Evolutionary conservation across 2,888 invertebrate genomes (phyloP).

Genomic region (Trissolcus japonicus): DNA sequence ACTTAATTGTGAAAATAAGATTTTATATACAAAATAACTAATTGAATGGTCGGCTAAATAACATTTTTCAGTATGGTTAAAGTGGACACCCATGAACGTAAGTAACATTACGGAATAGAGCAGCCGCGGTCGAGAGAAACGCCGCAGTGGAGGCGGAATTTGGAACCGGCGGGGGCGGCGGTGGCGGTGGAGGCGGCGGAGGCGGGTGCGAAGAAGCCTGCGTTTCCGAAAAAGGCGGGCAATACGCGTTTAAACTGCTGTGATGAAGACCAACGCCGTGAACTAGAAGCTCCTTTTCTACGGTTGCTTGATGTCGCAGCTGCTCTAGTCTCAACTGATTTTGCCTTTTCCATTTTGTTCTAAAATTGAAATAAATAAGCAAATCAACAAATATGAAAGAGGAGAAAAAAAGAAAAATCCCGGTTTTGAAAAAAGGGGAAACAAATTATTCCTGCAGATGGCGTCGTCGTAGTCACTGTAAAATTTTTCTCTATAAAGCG

Average conservation of each 20-base stretch:
- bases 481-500: too few species aligned
- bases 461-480: too few species aligned
- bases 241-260: slow-evolving; percentile 70
- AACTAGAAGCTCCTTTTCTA: slow-evolving; percentile 82
- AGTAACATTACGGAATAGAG: slow-evolving; percentile 85
- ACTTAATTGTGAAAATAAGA: slow-evolving; percentile 13
- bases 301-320: slow-evolving; percentile 88
- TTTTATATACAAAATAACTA: slow-evolving; percentile 36
- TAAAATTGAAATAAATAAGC: slow-evolving; percentile 1
- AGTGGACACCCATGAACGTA: slow-evolving; percentile 85
- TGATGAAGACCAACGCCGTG: slow-evolving; percentile 74
- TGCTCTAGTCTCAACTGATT: slow-evolving; percentile 92
- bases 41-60: slow-evolving; percentile 14
- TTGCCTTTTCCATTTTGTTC: slow-evolving; percentile 93
- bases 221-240: slow-evolving; percentile 69
- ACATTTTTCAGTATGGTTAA: slow-evolving; percentile 72
- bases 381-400: background rate
- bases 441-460: too few species aligned
- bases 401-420: background rate
- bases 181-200: slow-evolving; percentile 78
- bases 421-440: background rate
- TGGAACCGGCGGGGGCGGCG: slow-evolving; percentile 73
- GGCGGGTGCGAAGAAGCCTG: slow-evolving; percentile 76
- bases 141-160: slow-evolving; percentile 78
- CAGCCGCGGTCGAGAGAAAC: slow-evolving; percentile 84